phyloP scores from a whole-genome alignment of 2,888 invertebrate species.

The Ellobium chinense region DNA sequence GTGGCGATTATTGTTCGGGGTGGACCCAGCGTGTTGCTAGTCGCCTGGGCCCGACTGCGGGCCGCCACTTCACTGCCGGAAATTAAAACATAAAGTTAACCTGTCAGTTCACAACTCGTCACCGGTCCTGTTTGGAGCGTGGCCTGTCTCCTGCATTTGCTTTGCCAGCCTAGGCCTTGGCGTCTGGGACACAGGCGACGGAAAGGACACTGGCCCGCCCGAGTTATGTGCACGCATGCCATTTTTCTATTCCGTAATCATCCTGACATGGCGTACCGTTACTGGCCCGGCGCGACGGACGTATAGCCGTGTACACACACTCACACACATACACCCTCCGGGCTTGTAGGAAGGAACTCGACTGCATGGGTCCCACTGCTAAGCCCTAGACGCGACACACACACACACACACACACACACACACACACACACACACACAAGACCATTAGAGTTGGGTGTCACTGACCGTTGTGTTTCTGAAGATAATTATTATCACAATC shows the following conservation, averaged over 20 bases:
- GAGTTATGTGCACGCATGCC: neutral
- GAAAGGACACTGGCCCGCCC: neutral
- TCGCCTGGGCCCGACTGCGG: conserved; percentile 41
- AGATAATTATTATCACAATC: too few relatives aligned
- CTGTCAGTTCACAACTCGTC: conserved; percentile 47
- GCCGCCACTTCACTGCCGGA: conserved; percentile 50
- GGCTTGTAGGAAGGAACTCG: too few relatives aligned
- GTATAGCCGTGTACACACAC: too few relatives aligned
- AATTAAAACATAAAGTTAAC: conserved; percentile 50
- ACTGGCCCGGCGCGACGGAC: neutral
- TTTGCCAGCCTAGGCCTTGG: neutral
- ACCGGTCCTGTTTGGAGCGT: neutral
- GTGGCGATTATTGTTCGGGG: conserved; percentile 31
- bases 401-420: too few relatives aligned
- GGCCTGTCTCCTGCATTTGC: neutral
- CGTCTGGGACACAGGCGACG: neutral
- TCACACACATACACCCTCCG: too few relatives aligned
- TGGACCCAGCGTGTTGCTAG: conserved; percentile 27
- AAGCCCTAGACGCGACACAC: too few relatives aligned
- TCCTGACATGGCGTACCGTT: neutral
- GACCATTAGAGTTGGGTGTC: too few relatives aligned
- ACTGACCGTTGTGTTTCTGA: too few relatives aligned
- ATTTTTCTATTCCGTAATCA: too few relatives aligned
- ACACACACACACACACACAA: too few relatives aligned
- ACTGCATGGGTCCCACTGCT: too few relatives aligned